Percentiles rank a stretch among this genome's conserved stretches.
phyloP scores from a whole-genome alignment of 2,113 vertebrate genomes.

The Lucifuga dentata region DNA sequence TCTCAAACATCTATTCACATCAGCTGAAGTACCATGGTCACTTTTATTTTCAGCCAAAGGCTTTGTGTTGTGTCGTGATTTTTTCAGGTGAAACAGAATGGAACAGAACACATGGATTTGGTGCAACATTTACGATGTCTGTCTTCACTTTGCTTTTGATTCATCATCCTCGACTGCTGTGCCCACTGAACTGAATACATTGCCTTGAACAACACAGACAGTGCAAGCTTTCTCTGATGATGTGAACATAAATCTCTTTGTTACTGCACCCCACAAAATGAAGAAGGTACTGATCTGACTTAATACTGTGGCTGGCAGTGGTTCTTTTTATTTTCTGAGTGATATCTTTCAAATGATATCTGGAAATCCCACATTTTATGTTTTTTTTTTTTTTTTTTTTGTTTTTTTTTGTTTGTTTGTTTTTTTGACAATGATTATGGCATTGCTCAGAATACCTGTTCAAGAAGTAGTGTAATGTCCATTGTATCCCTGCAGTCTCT shows the following conservation, averaged over 20 bases:
- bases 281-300: slow-evolving; percentile 70
- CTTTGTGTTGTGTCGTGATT: slow-evolving; percentile 14
- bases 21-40: background rate
- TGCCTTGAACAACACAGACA: slow-evolving; percentile 62
- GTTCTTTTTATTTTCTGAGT: slow-evolving; percentile 46
- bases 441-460: background rate
- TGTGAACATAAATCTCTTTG: slow-evolving; percentile 77
- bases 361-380: slow-evolving; percentile 6
- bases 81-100: slow-evolving; percentile 52
- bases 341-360: slow-evolving; percentile 50
- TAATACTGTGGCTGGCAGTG: slow-evolving; percentile 36
- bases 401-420: no score
- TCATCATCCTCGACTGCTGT: slow-evolving; percentile 67
- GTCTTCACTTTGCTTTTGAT: slow-evolving; percentile 78
- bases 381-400: no score
- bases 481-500: background rate
- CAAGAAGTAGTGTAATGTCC: slow-evolving; percentile 1
- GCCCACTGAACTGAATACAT: slow-evolving; percentile 69
- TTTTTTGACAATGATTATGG: slow-evolving; percentile 13
- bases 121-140: slow-evolving; percentile 61
- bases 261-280: slow-evolving; percentile 64
- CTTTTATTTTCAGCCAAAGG: slow-evolving; percentile 8
- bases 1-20: background rate
- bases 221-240: slow-evolving; percentile 65
- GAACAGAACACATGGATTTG: slow-evolving; percentile 31